phyloP scores from a whole-genome alignment of 2,888 invertebrate species.

The Polyommatus icarus region DNA sequence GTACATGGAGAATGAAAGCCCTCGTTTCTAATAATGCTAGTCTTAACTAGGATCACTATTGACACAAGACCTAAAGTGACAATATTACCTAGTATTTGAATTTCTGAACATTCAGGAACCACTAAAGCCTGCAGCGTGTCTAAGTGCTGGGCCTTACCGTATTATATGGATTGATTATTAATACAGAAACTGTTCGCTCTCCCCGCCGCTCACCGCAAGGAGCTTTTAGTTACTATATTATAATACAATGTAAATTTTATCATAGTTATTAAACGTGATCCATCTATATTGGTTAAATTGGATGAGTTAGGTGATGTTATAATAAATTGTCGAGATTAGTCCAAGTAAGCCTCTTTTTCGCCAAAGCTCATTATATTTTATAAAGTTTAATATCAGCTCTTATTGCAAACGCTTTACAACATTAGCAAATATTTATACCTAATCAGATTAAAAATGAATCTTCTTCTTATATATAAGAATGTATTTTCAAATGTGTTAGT shows the following conservation, averaged over 20 bases:
- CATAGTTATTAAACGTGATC: neutral
- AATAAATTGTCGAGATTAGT: neutral
- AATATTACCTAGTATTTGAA: neutral
- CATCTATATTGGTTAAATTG: neutral
- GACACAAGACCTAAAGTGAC: too few relatives aligned
- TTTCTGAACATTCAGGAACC: neutral
- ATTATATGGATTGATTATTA: constrained; percentile 29
- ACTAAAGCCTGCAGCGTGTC: neutral
- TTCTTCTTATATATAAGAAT: too few relatives aligned
- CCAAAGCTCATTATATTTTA: too few relatives aligned
- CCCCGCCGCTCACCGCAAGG: constrained; percentile 16
- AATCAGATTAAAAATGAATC: too few relatives aligned
- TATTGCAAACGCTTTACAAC: too few relatives aligned
- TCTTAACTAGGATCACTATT: neutral
- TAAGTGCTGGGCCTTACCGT: neutral
- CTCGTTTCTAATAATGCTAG: too few relatives aligned
- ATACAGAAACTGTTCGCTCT: constrained; percentile 24
- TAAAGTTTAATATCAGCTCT: too few relatives aligned
- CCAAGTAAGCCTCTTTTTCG: too few relatives aligned
- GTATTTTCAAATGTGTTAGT: too few relatives aligned
- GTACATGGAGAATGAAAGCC: too few relatives aligned
- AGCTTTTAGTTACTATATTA: constrained; percentile 19
- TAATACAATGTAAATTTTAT: neutral
- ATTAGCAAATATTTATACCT: too few relatives aligned
- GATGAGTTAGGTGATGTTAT: neutral